Conservation (phyloP, 2,888 invertebrate genomes). For the Eupithecia centaureata region DNA sequence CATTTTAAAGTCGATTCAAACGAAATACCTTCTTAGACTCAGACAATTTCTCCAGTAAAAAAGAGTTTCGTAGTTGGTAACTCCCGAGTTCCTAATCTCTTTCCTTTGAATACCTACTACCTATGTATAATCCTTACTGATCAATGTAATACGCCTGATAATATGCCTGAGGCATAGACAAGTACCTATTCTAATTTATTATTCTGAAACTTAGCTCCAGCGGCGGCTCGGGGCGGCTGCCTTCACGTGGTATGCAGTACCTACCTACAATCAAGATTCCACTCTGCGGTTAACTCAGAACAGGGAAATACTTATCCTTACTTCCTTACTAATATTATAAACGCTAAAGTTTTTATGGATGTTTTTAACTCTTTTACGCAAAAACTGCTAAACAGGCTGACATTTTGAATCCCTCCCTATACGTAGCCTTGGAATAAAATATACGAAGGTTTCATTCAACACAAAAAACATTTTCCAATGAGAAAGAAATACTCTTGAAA, state of each 20-base stretch:
- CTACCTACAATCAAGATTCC: too few species aligned
- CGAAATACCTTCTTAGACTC: neutral
- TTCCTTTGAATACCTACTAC: slow-evolving; percentile 14
- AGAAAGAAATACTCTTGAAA: too few species aligned
- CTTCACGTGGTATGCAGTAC: neutral
- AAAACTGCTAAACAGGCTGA: too few species aligned
- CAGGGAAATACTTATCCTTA: too few species aligned
- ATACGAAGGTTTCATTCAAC: too few species aligned
- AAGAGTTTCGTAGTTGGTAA: neutral
- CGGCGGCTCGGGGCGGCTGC: neutral
- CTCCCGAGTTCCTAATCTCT: slow-evolving; percentile 20
- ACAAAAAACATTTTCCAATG: too few species aligned
- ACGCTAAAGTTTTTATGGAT: too few species aligned
- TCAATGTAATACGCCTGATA: slow-evolving; percentile 53
- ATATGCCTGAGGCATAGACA: slow-evolving; percentile 58
- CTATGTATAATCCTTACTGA: slow-evolving; percentile 69
- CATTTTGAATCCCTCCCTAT: too few species aligned
- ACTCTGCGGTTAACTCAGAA: neutral
- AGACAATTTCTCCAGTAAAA: neutral
- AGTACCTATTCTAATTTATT: slow-evolving; percentile 69
- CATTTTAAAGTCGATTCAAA: neutral
- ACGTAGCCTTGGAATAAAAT: too few species aligned
- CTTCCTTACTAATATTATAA: too few species aligned
- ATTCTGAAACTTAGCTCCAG: slow-evolving; percentile 46
- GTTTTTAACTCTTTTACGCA: too few species aligned